phyloP scores from a whole-genome alignment of 2,113 vertebrate species.

The Colius striatus region DNA sequence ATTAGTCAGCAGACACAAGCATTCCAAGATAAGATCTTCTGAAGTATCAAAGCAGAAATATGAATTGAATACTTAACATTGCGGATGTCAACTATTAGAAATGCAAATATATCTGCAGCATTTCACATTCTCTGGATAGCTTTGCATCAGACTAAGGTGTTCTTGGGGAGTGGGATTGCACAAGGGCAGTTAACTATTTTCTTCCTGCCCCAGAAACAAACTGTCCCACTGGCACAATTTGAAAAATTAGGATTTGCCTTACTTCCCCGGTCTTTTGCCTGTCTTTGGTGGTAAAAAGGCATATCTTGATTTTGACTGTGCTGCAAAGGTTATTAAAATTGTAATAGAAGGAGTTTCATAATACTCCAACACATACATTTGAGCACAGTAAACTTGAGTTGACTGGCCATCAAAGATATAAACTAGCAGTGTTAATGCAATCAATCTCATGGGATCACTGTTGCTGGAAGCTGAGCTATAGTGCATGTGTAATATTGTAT shows the following conservation, averaged over 20 bases:
- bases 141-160: background rate
- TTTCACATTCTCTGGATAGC: background rate
- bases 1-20: slow-evolving; percentile 12
- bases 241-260: background rate
- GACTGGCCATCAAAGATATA: background rate
- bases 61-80: background rate
- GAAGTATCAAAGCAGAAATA: slow-evolving; percentile 20
- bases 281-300: background rate
- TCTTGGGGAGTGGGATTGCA: background rate
- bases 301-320: background rate
- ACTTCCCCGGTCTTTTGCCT: background rate
- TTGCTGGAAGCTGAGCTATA: background rate
- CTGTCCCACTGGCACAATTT: background rate
- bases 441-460: background rate
- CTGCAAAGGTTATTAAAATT: background rate
- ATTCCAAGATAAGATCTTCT: slow-evolving; percentile 4
- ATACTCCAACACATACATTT: background rate
- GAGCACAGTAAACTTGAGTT: background rate
- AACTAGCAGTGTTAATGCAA: background rate
- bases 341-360: background rate
- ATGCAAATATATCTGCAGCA: background rate
- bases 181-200: background rate
- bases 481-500: background rate
- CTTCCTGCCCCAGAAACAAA: background rate
- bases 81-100: background rate